Conservation (phyloP, 2,113 vertebrate species). For the Notothenia rossii region DNA sequence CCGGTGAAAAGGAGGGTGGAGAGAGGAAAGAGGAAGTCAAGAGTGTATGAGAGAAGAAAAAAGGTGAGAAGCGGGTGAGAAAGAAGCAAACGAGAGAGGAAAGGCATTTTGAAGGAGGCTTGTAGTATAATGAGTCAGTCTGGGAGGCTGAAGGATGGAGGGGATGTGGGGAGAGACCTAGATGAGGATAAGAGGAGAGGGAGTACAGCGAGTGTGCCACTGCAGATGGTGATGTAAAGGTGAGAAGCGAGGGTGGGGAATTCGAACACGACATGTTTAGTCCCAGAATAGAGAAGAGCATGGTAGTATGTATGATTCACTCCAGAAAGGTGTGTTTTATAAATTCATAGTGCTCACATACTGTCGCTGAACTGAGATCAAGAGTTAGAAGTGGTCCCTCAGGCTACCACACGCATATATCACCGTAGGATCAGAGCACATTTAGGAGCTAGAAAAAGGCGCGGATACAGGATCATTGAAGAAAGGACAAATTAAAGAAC, state of each 20-base stretch:
- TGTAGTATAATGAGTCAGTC: slow-evolving; percentile 33
- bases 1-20: neutral
- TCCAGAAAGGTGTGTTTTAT: neutral
- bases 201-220: slow-evolving; percentile 40
- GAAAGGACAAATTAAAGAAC: too few relatives aligned
- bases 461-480: neutral
- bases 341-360: slow-evolving; percentile 17
- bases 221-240: slow-evolving; percentile 58
- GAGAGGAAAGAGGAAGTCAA: slow-evolving; percentile 8
- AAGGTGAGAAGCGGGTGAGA: neutral
- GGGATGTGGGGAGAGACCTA: slow-evolving; percentile 36
- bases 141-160: slow-evolving; percentile 31
- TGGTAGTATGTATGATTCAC: slow-evolving; percentile 26
- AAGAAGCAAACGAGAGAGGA: slow-evolving; percentile 30
- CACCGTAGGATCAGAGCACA: slow-evolving; percentile 28
- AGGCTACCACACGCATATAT: slow-evolving; percentile 43
- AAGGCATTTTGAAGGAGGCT: slow-evolving; percentile 25
- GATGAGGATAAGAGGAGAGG: slow-evolving; percentile 32
- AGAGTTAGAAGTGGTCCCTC: slow-evolving; percentile 25
- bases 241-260: slow-evolving; percentile 51
- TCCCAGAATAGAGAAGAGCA: slow-evolving; percentile 34
- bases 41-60: neutral
- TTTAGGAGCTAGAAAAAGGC: neutral
- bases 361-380: slow-evolving; percentile 33
- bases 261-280: slow-evolving; percentile 41